A percentile compares a stretch with the other conserved stretches of the same genome.
Conservation (phyloP, 2,113 vertebrate species). For the Nicator chloris region DNA sequence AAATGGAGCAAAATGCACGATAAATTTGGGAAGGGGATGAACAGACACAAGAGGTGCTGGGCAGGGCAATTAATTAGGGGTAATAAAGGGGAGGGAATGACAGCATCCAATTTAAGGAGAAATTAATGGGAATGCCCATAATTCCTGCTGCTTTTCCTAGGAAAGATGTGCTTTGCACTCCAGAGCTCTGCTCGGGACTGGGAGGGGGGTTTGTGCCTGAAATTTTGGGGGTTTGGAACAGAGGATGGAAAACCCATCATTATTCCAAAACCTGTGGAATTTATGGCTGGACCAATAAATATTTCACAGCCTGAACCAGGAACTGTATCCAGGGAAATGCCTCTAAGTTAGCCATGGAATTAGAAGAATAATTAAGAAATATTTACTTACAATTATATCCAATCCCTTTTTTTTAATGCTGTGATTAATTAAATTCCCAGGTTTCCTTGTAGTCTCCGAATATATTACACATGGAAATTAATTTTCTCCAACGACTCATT, state of each 20-base stretch:
- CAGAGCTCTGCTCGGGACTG: not conserved
- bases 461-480: constrained; percentile 37
- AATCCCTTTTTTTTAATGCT: not conserved
- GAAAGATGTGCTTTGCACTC: not conserved
- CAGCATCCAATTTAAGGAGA: not conserved
- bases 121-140: not conserved
- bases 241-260: not conserved
- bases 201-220: not conserved
- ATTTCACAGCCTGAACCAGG: not conserved
- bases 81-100: constrained; percentile 24
- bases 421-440: constrained; percentile 38
- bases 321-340: not conserved
- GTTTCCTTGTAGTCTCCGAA: not conserved
- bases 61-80: constrained; percentile 33
- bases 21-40: not conserved
- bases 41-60: not conserved
- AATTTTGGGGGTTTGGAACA: not conserved
- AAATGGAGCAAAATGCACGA: not conserved
- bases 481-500: constrained; percentile 19
- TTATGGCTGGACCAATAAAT: not conserved
- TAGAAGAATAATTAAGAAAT: constrained; percentile 51
- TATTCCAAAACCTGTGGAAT: not conserved
- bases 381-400: constrained; percentile 42
- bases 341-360: not conserved
- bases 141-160: constrained; percentile 18